Base-by-base conservation (phyloP, 2,797 vertebrate genomes). In the Gephyroberyx darwinii region DNA sequence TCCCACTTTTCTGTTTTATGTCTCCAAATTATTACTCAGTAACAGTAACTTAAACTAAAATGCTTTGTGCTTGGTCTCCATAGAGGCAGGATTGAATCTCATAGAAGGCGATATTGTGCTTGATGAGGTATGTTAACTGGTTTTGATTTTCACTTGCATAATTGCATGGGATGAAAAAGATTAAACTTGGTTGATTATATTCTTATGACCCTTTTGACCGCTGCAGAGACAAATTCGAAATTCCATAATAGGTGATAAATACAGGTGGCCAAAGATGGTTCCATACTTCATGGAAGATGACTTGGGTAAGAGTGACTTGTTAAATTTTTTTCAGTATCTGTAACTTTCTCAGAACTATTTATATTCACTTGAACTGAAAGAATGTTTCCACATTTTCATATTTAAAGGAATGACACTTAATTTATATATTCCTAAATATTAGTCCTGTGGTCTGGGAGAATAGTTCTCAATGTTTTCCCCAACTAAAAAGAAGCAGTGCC, bases 31-130 rank as follows among this genome's bases (percentile, higher is more conserved):
- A 47, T 22, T 22, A 8, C 31, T 68, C 0, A 5, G 12, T 50
- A 6, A 37, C 4, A 2, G 7, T 16, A 26, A 26, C 52, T 8
- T 26, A 10, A 67, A 45, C 17, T 5, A 5, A 0, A 65, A 19
- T 12, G n/a, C 9, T 69, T 30, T 73, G 51, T 43, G 72, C 26
- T 86, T 87, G 37, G 22, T 69, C 57, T 64, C 79, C 62, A 75
- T 66, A 97, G 96, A 82, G 77, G 92, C 96, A 65, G 94, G 94
- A 12, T 76, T 98, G 71, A 80, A 96, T 74, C 95, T 98, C 54
- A 92, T 95, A 17, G 96, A 99, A 71, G 97, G 97, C 62, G 97
- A 98, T 88, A 98, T 98, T 81, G 89, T 84, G 76, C 86, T 94
- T 56, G 87, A 93, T 30, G 53, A 55, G 92, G 97, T 98, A 72